Evolutionary conservation across 1,140 invertebrate species (phyloP).

Genomic region (Aphaenogaster rudis): DNA sequence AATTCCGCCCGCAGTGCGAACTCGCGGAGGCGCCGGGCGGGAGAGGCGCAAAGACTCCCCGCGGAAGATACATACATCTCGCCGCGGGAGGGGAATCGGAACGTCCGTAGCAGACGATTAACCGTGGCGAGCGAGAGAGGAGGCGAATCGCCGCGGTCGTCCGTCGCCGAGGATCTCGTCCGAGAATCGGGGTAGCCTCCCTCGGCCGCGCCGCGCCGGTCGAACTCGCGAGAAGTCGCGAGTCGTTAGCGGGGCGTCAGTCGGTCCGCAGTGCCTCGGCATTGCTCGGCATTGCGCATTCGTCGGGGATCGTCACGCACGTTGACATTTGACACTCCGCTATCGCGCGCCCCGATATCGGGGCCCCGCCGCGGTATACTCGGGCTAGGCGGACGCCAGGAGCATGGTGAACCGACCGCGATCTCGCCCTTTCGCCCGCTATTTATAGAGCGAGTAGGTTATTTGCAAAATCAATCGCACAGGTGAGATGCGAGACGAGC

Average conservation of each 20-base stretch:
- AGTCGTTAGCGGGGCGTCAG: slow-evolving; percentile 38
- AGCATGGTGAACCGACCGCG: slow-evolving; percentile 45
- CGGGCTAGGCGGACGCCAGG: neutral
- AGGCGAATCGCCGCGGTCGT: neutral
- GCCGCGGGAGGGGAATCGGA: neutral
- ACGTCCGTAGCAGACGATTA: slow-evolving; percentile 33
- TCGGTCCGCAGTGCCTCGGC: slow-evolving; percentile 59
- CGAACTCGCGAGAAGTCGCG: neutral
- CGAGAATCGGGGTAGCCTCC: neutral
- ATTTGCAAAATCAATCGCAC: slow-evolving; percentile 75
- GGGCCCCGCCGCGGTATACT: neutral
- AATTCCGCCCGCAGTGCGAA: neutral
- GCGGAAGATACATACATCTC: neutral
- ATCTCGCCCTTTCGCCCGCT: slow-evolving; percentile 73
- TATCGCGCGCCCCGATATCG: neutral
- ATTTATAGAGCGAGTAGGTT: slow-evolving; percentile 81
- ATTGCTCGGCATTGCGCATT: slow-evolving; percentile 79
- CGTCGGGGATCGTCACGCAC: slow-evolving; percentile 23
- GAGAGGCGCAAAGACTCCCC: neutral
- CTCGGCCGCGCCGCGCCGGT: neutral
- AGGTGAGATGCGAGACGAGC: slow-evolving; percentile 27
- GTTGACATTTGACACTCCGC: slow-evolving; percentile 33
- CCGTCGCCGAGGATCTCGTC: neutral
- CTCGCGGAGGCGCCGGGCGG: neutral
- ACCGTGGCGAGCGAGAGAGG: neutral